Evolutionary conservation across 2,113 vertebrate genomes (phyloP).

Genomic region (Podarcis cretensis): DNA sequence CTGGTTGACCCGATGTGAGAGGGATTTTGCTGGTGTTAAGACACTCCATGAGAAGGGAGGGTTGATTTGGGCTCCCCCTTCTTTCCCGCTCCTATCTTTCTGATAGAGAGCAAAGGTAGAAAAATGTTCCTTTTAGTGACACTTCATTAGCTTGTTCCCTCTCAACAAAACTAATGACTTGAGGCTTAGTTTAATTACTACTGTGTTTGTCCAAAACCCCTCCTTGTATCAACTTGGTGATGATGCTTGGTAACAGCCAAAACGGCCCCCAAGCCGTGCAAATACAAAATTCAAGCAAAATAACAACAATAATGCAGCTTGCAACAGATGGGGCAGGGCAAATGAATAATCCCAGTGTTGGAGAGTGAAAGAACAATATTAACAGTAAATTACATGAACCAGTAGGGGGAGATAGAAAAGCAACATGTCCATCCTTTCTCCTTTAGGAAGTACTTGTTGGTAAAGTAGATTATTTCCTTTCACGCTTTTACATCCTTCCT

Average conservation of each 20-base stretch:
- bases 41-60: conserved; percentile 63
- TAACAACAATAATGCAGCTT: no score
- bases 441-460: no score
- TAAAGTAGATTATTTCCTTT: no score
- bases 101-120: conserved; percentile 69
- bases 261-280: no score
- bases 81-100: conserved; percentile 48
- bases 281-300: no score
- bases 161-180: conserved; percentile 52
- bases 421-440: no score
- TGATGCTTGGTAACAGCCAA: conserved; percentile 33
- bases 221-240: conserved; percentile 46
- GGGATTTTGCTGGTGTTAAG: conserved; percentile 66
- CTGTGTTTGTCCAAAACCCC: conserved; percentile 56
- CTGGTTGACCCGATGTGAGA: conserved; percentile 67
- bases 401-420: no score
- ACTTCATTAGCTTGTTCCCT: conserved; percentile 68
- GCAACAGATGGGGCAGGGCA: no score
- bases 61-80: conserved; percentile 50
- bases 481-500: no score
- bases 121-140: conserved; percentile 65
- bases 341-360: no score
- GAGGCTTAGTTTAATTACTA: conserved; percentile 46
- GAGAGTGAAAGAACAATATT: no score
- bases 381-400: no score